Conservation (phyloP, 2,113 vertebrate genomes). For the Silurus asotus region DNA sequence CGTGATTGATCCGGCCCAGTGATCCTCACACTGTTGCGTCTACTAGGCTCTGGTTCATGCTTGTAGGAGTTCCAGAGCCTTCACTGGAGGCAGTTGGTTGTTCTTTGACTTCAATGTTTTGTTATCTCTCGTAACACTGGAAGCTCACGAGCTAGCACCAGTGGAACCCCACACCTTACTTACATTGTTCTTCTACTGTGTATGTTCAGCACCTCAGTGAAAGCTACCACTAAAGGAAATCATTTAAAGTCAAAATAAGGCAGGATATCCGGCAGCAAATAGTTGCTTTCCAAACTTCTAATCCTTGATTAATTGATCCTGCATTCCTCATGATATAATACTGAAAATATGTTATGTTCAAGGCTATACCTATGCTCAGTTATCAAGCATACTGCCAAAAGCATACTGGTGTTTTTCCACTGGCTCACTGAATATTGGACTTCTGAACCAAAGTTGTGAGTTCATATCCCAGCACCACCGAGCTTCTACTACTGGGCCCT, state of each 20-base stretch:
- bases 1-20: constrained; percentile 69
- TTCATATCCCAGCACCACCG: too few species aligned
- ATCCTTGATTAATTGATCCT: neutral
- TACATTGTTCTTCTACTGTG: too few species aligned
- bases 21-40: constrained; percentile 56
- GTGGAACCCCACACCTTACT: too few species aligned
- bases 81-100: constrained; percentile 50
- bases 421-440: too few species aligned
- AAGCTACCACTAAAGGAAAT: neutral
- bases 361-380: neutral
- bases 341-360: neutral
- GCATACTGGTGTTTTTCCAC: too few species aligned
- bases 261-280: neutral
- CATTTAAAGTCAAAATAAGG: neutral
- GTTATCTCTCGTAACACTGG: neutral
- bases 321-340: neutral
- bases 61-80: constrained; percentile 21
- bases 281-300: neutral
- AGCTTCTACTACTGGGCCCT: too few species aligned
- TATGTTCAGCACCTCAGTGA: neutral
- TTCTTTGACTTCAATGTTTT: neutral
- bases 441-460: too few species aligned
- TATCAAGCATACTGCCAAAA: too few species aligned
- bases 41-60: constrained; percentile 51
- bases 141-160: neutral